Base-by-base conservation (phyloP, 2,888 invertebrate species). In the Chironomus riparius region DNA sequence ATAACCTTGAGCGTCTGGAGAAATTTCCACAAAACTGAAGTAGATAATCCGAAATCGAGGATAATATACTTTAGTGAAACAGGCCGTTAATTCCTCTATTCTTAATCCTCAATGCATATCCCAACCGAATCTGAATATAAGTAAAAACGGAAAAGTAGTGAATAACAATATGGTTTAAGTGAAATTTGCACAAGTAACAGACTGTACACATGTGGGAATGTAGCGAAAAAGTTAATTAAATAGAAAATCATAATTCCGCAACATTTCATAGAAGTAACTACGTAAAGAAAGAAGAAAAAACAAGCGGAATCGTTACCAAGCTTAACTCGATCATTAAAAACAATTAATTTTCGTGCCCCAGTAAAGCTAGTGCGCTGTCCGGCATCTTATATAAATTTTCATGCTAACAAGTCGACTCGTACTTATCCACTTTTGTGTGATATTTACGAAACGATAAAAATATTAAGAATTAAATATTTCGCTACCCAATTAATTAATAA, bases 261-360 rank as follows among this genome's bases (percentile, higher is more conserved):
- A 71, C 50, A 50, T 48, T 71, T 56, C 38, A 38, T 38, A 38
- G 56, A 56, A 18, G 18, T 56, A 56, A 56, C 4, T n/a, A n/a
- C 18, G 56, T 56, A 15, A 56, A 56, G 56, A 56, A 65, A 65
- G 13, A 21, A 65, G 5, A 21, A 72, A 72, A 24, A 38, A 38
- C 4, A 7, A 38, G 22, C n/a, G 28, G 47, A 73, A 18, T 73
- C 38, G 50, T 71, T 50, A 56, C 22, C 22, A 56, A 73, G 62
- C 21, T 24, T 18, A 62, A 62, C 62, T 73, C 62, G 72, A 74
- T 74, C 74, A 74, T 74, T 74, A 74, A 65, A 74, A 74, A 74
- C 74, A 74, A 74, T 74, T 74, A 74, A 68, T 74, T 65, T 74
- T 68, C 74, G 74, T 48, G 74, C 68, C 21, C 38, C n/a, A 15